Percentiles rank a stretch among this genome's conserved stretches.
These are phyloP conservation scores for Buathra laborator DNA, from an alignment of 2,888 invertebrate genomes.

Conservation along the genomic window DNA sequence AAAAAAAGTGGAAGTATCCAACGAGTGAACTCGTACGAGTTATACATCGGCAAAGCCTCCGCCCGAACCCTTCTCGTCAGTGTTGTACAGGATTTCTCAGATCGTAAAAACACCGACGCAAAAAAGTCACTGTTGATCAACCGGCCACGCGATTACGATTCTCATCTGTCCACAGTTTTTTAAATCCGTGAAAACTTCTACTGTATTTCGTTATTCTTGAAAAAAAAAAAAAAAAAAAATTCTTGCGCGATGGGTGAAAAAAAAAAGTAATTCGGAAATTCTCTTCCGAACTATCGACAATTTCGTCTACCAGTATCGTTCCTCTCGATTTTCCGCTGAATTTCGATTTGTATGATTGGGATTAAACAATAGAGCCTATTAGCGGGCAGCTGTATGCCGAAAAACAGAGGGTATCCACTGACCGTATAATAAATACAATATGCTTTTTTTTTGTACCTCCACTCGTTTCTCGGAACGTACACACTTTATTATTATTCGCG, in stretches of 20 bases:
- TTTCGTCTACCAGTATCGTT: too few species aligned
- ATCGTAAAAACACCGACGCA: neutral
- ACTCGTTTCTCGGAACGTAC: neutral
- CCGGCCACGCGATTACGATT: too few species aligned
- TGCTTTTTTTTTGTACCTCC: neutral
- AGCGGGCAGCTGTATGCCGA: conserved; percentile 5
- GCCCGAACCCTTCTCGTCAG: neutral
- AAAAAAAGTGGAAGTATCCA: conserved; percentile 41
- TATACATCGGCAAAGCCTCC: neutral
- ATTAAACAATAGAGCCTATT: conserved; percentile 77
- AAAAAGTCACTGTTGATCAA: neutral
- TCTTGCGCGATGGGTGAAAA: too few species aligned
- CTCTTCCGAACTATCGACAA: too few species aligned
- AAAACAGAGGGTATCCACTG: conserved; percentile 9
- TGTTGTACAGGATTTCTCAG: neutral
- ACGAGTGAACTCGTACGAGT: conserved; percentile 9
- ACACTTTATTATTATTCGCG: neutral
- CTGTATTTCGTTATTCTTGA: neutral
- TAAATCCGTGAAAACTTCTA: neutral
- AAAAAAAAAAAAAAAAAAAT: too few species aligned
- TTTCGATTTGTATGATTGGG: conserved; percentile 76
- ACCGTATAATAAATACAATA: conserved; percentile 24
- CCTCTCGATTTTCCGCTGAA: too few species aligned
- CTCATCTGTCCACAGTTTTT: too few species aligned
- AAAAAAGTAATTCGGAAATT: too few species aligned